These are phyloP conservation scores for Aegotheles bennettii DNA, from an alignment of 2,113 vertebrate genomes.

Conservation along the genomic window DNA sequence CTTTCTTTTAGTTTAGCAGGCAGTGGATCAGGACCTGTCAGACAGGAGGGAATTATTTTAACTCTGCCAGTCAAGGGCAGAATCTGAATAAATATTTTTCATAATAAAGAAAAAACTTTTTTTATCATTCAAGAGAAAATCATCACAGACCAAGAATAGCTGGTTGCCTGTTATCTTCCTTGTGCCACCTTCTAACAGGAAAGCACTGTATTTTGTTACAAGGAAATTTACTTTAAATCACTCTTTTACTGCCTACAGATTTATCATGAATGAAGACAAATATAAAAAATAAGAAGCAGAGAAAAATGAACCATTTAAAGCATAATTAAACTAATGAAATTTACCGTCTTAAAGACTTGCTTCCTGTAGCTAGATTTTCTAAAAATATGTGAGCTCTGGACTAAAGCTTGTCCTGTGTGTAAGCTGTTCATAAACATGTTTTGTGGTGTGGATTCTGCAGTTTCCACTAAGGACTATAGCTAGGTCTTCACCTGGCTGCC, in stretches of 20 bases:
- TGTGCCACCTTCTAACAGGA: neutral
- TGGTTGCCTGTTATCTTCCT: neutral
- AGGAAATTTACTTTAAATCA: neutral
- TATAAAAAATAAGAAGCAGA: neutral
- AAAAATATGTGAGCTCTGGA: neutral
- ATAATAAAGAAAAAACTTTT: neutral
- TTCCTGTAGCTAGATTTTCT: neutral
- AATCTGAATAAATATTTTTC: neutral
- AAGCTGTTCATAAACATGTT: neutral
- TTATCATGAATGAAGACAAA: neutral
- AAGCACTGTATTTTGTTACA: neutral
- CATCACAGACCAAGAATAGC: neutral
- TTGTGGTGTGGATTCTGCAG: neutral
- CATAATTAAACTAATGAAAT: neutral
- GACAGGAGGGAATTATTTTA: constrained; percentile 16
- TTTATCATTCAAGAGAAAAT: neutral
- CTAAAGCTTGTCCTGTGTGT: neutral
- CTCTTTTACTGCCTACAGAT: neutral
- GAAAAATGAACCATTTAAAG: neutral
- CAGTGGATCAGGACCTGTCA: neutral
- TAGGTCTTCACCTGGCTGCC: neutral
- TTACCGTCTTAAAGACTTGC: neutral
- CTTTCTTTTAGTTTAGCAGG: neutral
- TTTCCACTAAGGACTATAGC: neutral
- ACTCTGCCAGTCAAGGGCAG: neutral